Evolutionary conservation across 2,113 vertebrate genomes (phyloP).

Genomic region (Archocentrus centrarchus): DNA sequence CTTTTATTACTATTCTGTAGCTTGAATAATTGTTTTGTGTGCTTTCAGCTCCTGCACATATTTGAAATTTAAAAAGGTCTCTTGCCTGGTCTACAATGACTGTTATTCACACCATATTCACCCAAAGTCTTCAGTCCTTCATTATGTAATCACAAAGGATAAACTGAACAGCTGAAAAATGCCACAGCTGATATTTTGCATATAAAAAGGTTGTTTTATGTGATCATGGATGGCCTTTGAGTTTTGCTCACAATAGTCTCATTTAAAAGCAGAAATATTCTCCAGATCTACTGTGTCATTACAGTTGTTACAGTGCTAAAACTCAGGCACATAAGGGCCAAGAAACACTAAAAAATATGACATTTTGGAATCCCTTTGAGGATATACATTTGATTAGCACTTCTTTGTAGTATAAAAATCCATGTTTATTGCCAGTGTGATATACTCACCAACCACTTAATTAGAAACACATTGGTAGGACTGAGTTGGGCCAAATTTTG

Average conservation of each 20-base stretch:
- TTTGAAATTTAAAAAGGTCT: conserved; percentile 39
- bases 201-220: conserved; percentile 39
- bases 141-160: conserved; percentile 49
- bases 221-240: conserved; percentile 5
- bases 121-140: conserved; percentile 25
- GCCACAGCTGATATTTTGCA: conserved; percentile 44
- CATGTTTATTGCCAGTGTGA: not conserved
- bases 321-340: not conserved
- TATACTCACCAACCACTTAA: not conserved
- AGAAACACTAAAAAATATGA: not conserved
- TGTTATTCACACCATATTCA: conserved; percentile 43
- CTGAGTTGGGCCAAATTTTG: not conserved
- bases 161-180: conserved; percentile 33
- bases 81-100: conserved; percentile 18
- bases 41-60: conserved; percentile 36
- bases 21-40: conserved; percentile 29
- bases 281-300: not conserved
- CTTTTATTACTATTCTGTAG: conserved; percentile 20
- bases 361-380: not conserved
- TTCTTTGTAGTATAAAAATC: not conserved
- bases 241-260: conserved; percentile 31
- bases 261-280: conserved; percentile 37
- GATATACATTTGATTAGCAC: not conserved
- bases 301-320: not conserved
- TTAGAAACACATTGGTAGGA: not conserved